A percentile compares a stretch with the other conserved stretches of the same genome.
These are phyloP conservation scores for Salmo trutta DNA, from an alignment of 2,797 vertebrate species.

Conservation along the genomic window DNA sequence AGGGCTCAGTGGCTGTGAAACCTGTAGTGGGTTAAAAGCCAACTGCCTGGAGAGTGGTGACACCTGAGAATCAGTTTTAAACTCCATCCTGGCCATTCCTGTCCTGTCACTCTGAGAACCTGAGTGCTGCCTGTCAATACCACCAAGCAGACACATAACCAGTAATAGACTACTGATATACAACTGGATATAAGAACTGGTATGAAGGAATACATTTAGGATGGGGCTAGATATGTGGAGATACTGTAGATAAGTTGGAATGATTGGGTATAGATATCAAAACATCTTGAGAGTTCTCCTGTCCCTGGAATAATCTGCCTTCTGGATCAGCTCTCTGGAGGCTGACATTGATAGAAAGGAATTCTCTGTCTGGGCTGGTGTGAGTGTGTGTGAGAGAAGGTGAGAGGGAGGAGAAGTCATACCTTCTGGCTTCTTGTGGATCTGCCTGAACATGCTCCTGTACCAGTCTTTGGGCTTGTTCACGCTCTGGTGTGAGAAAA, in stretches of 20 bases:
- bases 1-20: neutral
- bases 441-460: constrained; percentile 97
- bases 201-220: neutral
- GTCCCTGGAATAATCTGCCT: constrained; percentile 44
- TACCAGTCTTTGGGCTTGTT: constrained; percentile 97
- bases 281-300: constrained; percentile 34
- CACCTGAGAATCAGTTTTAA: no score
- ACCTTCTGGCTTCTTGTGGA: constrained; percentile 92
- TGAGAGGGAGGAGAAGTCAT: constrained; percentile 41
- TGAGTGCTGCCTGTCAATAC: neutral
- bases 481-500: constrained; percentile 80
- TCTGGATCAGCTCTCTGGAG: constrained; percentile 37
- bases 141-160: neutral
- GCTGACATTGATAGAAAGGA: constrained; percentile 55
- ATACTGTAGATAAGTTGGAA: neutral
- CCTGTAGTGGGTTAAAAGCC: no score
- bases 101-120: neutral
- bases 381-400: constrained; percentile 19
- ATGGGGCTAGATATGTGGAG: neutral
- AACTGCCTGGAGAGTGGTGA: no score
- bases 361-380: constrained; percentile 43
- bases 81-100: neutral
- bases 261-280: constrained; percentile 36
- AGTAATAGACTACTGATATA: neutral
- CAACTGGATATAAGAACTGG: no score